Conservation (phyloP, 2,113 vertebrate genomes). For the Myxocyprinus asiaticus region DNA sequence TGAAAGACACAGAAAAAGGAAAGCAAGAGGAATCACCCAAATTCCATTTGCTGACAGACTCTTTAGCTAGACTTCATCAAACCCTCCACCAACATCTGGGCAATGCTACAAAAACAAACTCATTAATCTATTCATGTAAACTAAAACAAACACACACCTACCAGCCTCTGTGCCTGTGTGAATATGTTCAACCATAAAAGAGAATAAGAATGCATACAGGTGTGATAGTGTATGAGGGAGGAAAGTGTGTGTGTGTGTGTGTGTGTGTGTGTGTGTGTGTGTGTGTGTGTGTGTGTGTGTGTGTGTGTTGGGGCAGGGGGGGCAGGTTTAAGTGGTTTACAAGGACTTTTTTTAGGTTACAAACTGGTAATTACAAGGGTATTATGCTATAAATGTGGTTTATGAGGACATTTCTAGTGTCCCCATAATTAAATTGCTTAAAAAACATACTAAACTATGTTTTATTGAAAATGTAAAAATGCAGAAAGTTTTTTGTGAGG, state of each 20-base stretch:
- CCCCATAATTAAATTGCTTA: too few species aligned
- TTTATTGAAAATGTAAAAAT: too few species aligned
- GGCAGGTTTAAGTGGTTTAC: too few species aligned
- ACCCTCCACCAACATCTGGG: conserved; percentile 54
- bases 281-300: neutral
- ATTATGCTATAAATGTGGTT: too few species aligned
- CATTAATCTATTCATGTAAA: conserved; percentile 64
- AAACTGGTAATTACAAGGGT: too few species aligned
- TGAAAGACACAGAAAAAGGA: conserved; percentile 9
- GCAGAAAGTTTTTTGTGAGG: too few species aligned
- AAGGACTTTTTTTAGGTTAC: too few species aligned
- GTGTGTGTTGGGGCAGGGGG: too few species aligned
- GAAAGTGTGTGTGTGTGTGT: neutral
- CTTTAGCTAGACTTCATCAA: conserved; percentile 54
- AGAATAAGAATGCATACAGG: neutral
- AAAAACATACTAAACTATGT: too few species aligned
- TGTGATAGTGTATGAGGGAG: conserved; percentile 1
- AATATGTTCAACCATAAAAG: conserved; percentile 23
- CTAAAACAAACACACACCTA: conserved; percentile 69
- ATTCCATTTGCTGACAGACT: conserved; percentile 58
- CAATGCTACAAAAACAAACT: conserved; percentile 63
- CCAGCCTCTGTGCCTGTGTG: conserved; percentile 14
- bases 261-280: neutral
- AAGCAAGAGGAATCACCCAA: conserved; percentile 10
- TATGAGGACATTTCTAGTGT: too few species aligned